Base-by-base conservation (phyloP, 1,140 invertebrate genomes). In the Drosophila navojoa region DNA sequence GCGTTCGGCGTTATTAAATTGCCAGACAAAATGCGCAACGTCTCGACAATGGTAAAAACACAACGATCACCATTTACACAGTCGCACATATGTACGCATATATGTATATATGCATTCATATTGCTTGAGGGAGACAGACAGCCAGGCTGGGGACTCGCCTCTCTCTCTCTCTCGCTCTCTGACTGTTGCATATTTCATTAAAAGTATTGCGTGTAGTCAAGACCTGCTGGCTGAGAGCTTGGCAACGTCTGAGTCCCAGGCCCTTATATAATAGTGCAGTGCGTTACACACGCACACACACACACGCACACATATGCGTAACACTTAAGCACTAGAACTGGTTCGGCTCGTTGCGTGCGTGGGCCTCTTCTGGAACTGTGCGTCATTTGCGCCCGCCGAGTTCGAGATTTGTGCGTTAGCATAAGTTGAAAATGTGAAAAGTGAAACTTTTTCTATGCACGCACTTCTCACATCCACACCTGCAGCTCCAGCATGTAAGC, bases 181-280 rank as follows among this genome's bases (percentile, higher is more conserved):
- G 59, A 35, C 45, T 74, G 77, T 77, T 87, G 70, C 84, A 84
- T 87, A 89, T 87, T 87, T 87, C 79, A 87, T 87, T 82, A 87
- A 87, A 87, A 87, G 77, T 82, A 87, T 89, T 89, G 84, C 84
- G 75, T 75, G 55, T 44, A 71, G 67, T 57, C 42, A 15, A n/a
- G 45, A 22, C 19, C 19, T 22, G 19, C 19, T 22, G 19, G 19
- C 19, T 63, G 70, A 64, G 70, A 57, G 27, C 69, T 59, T 13
- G 42, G 19, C 76, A 71, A 32, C 57, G 52, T 19, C 19, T 54
- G 11, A 61, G 35, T 38, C 54, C 38, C 13, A n/a, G 32, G 25
- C 29, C 66, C 66, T 63, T 67, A 45, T 58, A 63, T 52, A 45
- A 72, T 35, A 54, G 58, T 49, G 42, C 52, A 44, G 19, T 69